A percentile compares a stretch with the other conserved stretches of the same genome.
Conservation (phyloP, 2,113 vertebrate genomes). For the Typhlomys cinereus region DNA sequence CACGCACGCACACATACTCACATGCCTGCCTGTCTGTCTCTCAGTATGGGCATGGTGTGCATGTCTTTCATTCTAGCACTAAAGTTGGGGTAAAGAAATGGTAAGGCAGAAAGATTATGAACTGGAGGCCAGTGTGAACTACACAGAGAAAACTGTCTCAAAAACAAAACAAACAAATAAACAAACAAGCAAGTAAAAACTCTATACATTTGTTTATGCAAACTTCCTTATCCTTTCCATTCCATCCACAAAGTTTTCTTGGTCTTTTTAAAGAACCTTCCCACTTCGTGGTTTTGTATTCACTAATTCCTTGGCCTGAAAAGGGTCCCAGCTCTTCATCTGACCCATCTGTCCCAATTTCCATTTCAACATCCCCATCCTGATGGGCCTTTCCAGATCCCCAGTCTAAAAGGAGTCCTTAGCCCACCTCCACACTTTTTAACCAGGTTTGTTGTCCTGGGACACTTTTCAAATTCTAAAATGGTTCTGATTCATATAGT, state of each 20-base stretch:
- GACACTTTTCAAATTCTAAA: neutral
- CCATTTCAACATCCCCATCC: neutral
- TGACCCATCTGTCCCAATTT: neutral
- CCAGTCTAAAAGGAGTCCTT: neutral
- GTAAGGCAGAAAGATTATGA: neutral
- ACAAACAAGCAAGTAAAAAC: neutral
- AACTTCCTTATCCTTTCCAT: neutral
- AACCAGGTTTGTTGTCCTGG: neutral
- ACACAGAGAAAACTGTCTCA: neutral
- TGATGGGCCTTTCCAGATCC: neutral
- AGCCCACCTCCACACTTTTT: neutral
- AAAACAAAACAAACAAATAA: neutral
- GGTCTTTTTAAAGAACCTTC: neutral
- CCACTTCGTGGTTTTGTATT: neutral
- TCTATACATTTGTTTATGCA: rapidly evolving
- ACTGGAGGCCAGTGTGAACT: neutral
- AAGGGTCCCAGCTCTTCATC: neutral
- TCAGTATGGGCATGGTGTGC: neutral
- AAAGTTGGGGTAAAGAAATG: too few species aligned
- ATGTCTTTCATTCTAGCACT: neutral
- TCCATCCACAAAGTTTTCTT: neutral
- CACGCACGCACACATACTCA: too few species aligned
- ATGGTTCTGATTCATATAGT: neutral
- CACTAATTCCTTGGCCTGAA: slow-evolving; percentile 7
- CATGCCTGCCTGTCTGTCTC: too few species aligned